These are phyloP conservation scores for Pterophyllum scalare DNA, from an alignment of 2,113 vertebrate genomes.

Conservation along the genomic window DNA sequence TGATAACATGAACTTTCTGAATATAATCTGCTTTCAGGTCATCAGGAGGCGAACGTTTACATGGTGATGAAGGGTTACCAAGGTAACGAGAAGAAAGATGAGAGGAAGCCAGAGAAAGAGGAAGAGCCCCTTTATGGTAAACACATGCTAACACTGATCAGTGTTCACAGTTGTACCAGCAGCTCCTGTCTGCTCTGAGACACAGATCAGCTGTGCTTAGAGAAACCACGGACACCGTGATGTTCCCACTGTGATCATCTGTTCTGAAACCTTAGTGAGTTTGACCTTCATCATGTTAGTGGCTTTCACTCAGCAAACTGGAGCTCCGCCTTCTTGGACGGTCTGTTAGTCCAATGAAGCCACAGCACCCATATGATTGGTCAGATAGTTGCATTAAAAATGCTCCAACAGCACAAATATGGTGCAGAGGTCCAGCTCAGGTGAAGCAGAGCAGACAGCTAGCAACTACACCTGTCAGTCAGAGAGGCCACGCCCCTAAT, in stretches of 20 bases:
- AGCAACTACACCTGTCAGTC: background rate
- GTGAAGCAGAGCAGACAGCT: background rate
- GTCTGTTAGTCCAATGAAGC: background rate
- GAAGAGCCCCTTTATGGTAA: slow-evolving; percentile 34
- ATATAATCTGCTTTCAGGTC: slow-evolving; percentile 17
- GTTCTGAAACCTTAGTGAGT: background rate
- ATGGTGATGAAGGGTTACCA: slow-evolving; percentile 4
- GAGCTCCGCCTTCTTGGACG: background rate
- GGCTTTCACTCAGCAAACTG: background rate
- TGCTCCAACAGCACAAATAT: background rate
- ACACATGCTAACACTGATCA: background rate
- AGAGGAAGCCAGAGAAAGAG: background rate
- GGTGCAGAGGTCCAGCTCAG: background rate
- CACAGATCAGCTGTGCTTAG: background rate
- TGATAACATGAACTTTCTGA: background rate
- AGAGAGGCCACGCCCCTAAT: background rate
- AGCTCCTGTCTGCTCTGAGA: background rate
- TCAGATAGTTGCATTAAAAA: background rate
- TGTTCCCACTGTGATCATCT: background rate
- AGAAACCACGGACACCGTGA: background rate
- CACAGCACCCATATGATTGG: background rate
- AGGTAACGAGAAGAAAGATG: background rate
- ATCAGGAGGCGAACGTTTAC: slow-evolving; percentile 5
- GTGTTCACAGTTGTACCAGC: background rate
- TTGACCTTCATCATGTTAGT: background rate